Evolutionary conservation across 2,113 vertebrate species (phyloP), one percentile per base, ranked within the genome.

Genomic region (Neogale vison): DNA sequence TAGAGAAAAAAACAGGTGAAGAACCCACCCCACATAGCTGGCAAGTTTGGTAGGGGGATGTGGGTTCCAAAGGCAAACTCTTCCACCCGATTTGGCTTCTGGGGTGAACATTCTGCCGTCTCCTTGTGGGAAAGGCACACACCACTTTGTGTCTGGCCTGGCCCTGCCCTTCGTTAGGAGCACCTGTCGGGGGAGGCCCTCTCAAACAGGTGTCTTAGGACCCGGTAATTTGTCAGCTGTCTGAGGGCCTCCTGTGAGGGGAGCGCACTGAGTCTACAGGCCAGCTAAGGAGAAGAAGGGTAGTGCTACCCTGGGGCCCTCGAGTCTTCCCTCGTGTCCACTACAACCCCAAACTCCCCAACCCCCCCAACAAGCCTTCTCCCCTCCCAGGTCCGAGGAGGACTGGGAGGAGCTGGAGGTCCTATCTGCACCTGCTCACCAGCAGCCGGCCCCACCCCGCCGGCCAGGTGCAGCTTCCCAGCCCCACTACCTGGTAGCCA

Each of bases 401-500:
- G 9, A 31, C 8, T 17, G 23, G 21, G 50, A 31, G 0, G 2
- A 36, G n/a, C 10, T 10, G 31, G 57, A 42, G 1, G 47, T 74
- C n/a, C 14, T 13, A 69, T 39, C 55, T 83, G 18, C 18, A 6
- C 83, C 1, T 9, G 18, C 23, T 74, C 50, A 5, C 34, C 34
- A 34, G 59, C 4, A 31, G 65, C 29, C 55, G 14, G 26, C 50
- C 34, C 21, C 4, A 4, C 2, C 1, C n/a, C 24, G 0, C 45
- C 0, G 0, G 50, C 23, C 23, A 17, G 24, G 29, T 6, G 20
- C 61, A 8, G n/a, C 77, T 72, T 84, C n/a, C 24, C 63, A 17
- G 23, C 74, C 47, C 3, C 2, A 86, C 61, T 63, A 57, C 55
- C 91, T 21, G 45, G 8, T 92, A 98, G 96, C 63, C 95, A 52